Evolutionary conservation across 92 coral and sea anemone species (phyloP).

Genomic region (Parazoanthus darwini): DNA sequence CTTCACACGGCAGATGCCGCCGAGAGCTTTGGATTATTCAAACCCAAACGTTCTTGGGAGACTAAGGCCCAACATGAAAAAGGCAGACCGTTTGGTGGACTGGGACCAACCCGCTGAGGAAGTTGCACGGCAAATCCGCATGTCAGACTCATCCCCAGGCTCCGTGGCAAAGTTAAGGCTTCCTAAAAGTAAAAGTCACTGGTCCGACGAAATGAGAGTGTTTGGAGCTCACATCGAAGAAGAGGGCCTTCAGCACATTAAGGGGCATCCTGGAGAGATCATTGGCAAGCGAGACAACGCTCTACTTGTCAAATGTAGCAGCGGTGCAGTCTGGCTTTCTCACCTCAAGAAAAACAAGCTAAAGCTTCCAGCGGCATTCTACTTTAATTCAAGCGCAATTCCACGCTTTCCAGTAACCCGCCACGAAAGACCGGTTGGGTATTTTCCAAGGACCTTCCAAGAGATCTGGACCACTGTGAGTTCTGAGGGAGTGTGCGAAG

Average conservation of each 20-base stretch:
- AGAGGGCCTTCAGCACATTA: conserved; percentile 33
- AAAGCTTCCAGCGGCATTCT: conserved; percentile 73
- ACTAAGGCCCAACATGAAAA: conserved; percentile 55
- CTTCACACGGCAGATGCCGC: conserved; percentile 41
- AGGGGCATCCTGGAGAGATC: conserved; percentile 66
- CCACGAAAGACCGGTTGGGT: conserved; percentile 27
- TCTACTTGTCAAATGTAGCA: conserved; percentile 68
- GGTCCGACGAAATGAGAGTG: conserved; percentile 63
- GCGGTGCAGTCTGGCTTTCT: conserved; percentile 74
- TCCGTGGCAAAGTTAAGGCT: conserved; percentile 54
- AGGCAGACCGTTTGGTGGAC: conserved; percentile 61
- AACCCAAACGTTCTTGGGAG: conserved; percentile 59
- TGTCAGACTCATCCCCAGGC: conserved; percentile 85
- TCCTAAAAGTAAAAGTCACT: conserved; percentile 10
- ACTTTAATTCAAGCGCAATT: conserved; percentile 45
- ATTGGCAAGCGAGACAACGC: conserved; percentile 69
- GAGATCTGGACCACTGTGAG: conserved; percentile 77
- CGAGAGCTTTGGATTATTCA: conserved; percentile 65
- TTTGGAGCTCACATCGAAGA: conserved; percentile 81
- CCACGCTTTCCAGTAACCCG: not conserved
- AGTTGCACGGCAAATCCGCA: conserved; percentile 74
- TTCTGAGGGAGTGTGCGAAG: conserved; percentile 74
- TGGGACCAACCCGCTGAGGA: conserved; percentile 77
- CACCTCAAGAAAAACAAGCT: conserved; percentile 72
- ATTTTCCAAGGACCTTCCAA: conserved; percentile 55